Conservation (phyloP, 1,140 invertebrate species). For the Ceratitis capitata region DNA sequence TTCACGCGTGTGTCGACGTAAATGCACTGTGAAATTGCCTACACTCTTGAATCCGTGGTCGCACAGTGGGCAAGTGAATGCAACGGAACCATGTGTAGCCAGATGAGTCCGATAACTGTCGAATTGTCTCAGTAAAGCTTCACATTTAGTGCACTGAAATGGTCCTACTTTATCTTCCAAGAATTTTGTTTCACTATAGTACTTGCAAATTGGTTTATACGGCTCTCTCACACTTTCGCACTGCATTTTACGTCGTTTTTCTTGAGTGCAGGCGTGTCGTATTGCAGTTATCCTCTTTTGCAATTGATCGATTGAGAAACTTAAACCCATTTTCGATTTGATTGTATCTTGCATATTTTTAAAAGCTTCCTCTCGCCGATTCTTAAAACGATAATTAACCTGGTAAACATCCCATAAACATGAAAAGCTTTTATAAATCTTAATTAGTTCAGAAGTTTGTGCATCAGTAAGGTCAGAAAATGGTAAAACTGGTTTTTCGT, state of each 20-base stretch:
- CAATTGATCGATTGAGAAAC: constrained; percentile 19
- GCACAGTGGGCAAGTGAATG: constrained; percentile 49
- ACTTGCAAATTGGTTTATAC: constrained; percentile 26
- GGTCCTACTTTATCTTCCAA: constrained; percentile 40
- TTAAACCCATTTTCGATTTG: constrained; percentile 27
- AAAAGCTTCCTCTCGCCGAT: constrained; percentile 29
- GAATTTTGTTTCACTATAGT: constrained; percentile 21
- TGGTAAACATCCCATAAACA: constrained; percentile 41
- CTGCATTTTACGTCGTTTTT: constrained; percentile 37
- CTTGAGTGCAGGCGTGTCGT: constrained; percentile 29
- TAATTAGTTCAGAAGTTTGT: constrained; percentile 30
- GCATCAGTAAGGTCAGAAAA: background rate
- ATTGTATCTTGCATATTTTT: constrained; percentile 3
- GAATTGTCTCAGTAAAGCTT: constrained; percentile 44
- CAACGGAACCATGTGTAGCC: constrained; percentile 45
- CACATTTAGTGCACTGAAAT: constrained; percentile 47
- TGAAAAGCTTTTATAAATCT: constrained; percentile 37
- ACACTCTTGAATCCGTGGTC: constrained; percentile 46
- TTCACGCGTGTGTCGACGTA: constrained; percentile 47
- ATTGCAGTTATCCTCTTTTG: constrained; percentile 21
- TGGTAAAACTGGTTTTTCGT: constrained; percentile 27
- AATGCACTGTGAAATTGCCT: constrained; percentile 47
- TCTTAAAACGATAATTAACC: constrained; percentile 24
- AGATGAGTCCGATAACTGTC: constrained; percentile 47
- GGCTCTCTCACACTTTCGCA: background rate